Evolutionary conservation across 2,888 invertebrate species (phyloP).

Genomic region (Conomelus anceps): DNA sequence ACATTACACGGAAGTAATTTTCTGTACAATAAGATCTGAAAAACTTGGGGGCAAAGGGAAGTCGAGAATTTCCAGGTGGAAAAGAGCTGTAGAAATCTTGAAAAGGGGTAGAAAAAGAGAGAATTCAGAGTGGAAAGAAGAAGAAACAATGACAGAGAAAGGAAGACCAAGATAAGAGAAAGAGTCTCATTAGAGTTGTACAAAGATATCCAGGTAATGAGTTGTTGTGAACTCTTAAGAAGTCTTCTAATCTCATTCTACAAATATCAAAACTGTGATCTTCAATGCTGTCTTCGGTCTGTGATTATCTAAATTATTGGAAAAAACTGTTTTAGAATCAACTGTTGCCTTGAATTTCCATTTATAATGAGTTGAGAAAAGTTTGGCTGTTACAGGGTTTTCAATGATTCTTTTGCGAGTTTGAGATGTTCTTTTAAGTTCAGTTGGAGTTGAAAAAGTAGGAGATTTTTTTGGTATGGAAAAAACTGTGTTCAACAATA

Average conservation of each 20-base stretch:
- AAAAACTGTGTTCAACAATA: not conserved
- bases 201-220: not conserved
- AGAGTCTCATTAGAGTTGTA: not conserved
- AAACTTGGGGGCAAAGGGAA: too few species aligned
- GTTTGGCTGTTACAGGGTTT: not conserved
- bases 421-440: not conserved
- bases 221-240: not conserved
- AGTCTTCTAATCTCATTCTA: not conserved
- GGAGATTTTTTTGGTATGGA: not conserved
- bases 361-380: not conserved
- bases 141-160: not conserved
- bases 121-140: not conserved
- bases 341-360: not conserved
- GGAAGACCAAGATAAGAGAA: not conserved
- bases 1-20: not conserved
- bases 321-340: not conserved
- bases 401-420: not conserved
- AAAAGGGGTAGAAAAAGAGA: not conserved
- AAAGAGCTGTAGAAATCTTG: too few species aligned
- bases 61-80: not conserved
- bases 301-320: not conserved
- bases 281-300: not conserved
- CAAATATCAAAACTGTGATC: not conserved
- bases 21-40: not conserved
- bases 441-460: not conserved